Base-by-base conservation (phyloP, 2,888 invertebrate species). In the Pycnomerus fuliginosus region DNA sequence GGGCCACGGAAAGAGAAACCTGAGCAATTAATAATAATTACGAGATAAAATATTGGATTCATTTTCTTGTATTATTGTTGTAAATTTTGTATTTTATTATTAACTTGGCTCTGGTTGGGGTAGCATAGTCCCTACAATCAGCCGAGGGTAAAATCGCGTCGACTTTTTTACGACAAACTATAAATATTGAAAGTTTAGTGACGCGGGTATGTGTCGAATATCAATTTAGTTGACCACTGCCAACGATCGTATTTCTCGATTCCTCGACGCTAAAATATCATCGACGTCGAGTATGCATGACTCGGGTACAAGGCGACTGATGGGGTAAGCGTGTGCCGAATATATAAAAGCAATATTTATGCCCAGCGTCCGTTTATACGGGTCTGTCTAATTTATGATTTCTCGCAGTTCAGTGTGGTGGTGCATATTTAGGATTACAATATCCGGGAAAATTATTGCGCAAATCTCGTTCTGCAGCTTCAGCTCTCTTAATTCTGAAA, bases 221-320 rank as follows among this genome's bases (percentile, higher is more conserved):
- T 45, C 42, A 51, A 49, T 46, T 40, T 28, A 23, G 52, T 45
- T 52, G 53, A 49, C 50, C 53, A 50, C 31, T 49, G 52, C 49
- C 47, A 47, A 44, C 47, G 47, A 47, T 47, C 48, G 53, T 56
- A 51, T 55, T 34, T 51, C 50, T 40, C 38, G 46, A 45, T 53
- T 55, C 48, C 50, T 48, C 48, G 50, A 60, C 52, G 58, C 55
- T 60, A 54, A 61, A 62, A 60, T 61, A 64, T 61, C 58, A 60
- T 53, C 49, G 55, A 50, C 51, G 55, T 60, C 58, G 51, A 53
- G 56, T 53, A 57, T 56, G 62, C 61, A 56, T 57, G 61, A 59
- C 53, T 53, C 50, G 10, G 44, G 56, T 52, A 55, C 52, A 53
- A 52, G 33, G 54, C 53, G 56, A 61, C 54, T 57, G 57, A 60